A percentile compares a stretch with the other conserved stretches of the same genome.
These are phyloP conservation scores for Oryzias dopingdopingensis DNA, from an alignment of 2,797 vertebrate genomes.

Conservation along the genomic window DNA sequence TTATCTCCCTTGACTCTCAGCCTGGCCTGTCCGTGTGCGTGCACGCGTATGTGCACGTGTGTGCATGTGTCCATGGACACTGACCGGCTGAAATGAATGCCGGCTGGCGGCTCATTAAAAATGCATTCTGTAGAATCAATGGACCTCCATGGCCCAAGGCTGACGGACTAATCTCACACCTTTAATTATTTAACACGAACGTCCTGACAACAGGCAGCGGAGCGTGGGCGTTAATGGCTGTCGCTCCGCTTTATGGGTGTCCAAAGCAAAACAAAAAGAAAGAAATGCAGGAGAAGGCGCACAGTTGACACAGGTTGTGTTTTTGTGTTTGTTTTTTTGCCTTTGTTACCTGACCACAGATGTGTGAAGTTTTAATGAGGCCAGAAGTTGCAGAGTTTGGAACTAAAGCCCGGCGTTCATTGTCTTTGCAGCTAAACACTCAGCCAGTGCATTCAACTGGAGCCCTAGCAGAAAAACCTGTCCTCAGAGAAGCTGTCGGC, in stretches of 20 bases:
- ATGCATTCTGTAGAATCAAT: slow-evolving; percentile 79
- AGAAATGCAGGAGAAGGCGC: slow-evolving; percentile 16
- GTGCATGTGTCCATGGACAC: slow-evolving; percentile 66
- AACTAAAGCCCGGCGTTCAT: slow-evolving; percentile 6
- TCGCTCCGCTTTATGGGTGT: slow-evolving; percentile 27
- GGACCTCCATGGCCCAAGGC: slow-evolving; percentile 71
- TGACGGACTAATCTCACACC: slow-evolving; percentile 77
- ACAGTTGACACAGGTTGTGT: slow-evolving; percentile 5
- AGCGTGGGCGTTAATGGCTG: slow-evolving; percentile 17
- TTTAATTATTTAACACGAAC: slow-evolving; percentile 80
- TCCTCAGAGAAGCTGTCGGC: too few relatives aligned
- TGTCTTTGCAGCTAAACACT: too few relatives aligned
- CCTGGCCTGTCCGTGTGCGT: slow-evolving; percentile 34
- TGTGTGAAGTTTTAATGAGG: slow-evolving; percentile 78
- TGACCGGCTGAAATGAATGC: slow-evolving; percentile 75
- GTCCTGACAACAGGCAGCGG: slow-evolving; percentile 32
- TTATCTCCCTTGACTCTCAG: slow-evolving; percentile 66
- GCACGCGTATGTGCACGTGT: slow-evolving; percentile 43
- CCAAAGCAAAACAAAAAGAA: slow-evolving; percentile 1
- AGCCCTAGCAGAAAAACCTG: too few relatives aligned
- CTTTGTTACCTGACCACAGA: slow-evolving; percentile 67
- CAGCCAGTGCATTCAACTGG: too few relatives aligned
- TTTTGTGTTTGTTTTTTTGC: slow-evolving; percentile 28
- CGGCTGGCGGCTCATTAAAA: slow-evolving; percentile 78
- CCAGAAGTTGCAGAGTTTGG: slow-evolving; percentile 44